Base-by-base conservation (phyloP, 1,140 invertebrate genomes). In the Drosophila azteca region DNA sequence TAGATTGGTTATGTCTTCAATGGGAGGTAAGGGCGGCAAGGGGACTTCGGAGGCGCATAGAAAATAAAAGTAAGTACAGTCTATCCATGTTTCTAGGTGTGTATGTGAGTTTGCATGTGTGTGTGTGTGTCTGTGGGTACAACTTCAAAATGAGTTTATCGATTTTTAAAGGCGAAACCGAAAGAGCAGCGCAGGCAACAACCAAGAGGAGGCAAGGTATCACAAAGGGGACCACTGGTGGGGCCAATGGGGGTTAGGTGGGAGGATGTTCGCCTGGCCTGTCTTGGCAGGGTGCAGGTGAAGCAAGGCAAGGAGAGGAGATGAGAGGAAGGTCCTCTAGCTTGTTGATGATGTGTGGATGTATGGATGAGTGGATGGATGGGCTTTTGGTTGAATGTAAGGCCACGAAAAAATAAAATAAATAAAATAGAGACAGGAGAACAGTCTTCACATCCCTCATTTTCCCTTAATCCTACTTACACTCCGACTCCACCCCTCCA, bases 141-240 rank as follows among this genome's bases (percentile, higher is more conserved):
- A 84, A 88, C 83, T 88, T 88, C 83, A 88, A 88, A 88, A 88
- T 88, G 83, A 85, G 85, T 90, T 90, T 90, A 90, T 90, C 87
- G 87, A 90, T 90, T 90, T 90, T 90, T 69, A 75, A 90, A 72
- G 78, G 53, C 83, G 69, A 71, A 64, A 39, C 51, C 46, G 50
- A 62, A 80, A 58, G 54, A 72, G 76, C 67, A 90, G 77, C 71
- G 35, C 35, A 11, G 51, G 72, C 65, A 82, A 63, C 24, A 26
- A 6, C n/a, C 22, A 45, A 29, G 22, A 29, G 22, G 6, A 48
- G 39, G 57, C 39, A 26, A 9, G 39, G 22, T 29, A 26, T 13
- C 35, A 39, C 11, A 39, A 13, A 39, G 35, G 35, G 35, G 31
- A 7, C 24, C 24, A 26, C 4, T 5, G 41, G 9, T 29, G 9